Conservation (phyloP, 2,888 invertebrate genomes). For the Hydropsyche betteni region DNA sequence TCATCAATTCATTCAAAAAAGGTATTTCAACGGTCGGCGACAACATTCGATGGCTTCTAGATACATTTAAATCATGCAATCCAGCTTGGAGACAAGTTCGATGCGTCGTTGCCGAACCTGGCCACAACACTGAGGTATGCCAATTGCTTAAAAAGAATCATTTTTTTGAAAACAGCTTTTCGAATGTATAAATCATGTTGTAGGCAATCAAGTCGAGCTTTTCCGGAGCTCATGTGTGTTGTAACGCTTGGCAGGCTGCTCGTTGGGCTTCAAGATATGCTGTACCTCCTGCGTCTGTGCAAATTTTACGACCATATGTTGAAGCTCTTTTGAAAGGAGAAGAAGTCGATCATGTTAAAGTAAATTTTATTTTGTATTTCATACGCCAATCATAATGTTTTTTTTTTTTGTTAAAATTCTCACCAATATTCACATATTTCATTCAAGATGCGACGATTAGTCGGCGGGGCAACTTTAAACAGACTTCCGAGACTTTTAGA, state of each 20-base stretch:
- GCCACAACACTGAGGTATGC: constrained; percentile 61
- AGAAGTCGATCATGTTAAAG: constrained; percentile 53
- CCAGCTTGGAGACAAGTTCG: constrained; percentile 66
- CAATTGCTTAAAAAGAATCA: too few species aligned
- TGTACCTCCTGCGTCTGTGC: constrained; percentile 50
- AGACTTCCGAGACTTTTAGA: constrained; percentile 60
- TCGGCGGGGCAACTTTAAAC: constrained; percentile 59
- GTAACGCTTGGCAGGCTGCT: constrained; percentile 63
- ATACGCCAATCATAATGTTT: background rate
- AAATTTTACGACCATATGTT: constrained; percentile 61
- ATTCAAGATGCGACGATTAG: constrained; percentile 59
- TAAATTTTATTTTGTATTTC: constrained; percentile 12
- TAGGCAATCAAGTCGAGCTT: constrained; percentile 61
- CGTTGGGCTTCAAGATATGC: constrained; percentile 55
- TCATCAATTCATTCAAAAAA: constrained; percentile 50
- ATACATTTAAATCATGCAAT: constrained; percentile 66
- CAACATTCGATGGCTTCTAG: constrained; percentile 62
- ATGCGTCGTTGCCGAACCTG: constrained; percentile 64
- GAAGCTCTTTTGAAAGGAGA: constrained; percentile 59
- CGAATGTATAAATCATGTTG: background rate
- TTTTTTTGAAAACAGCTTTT: background rate
- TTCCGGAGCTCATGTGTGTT: constrained; percentile 62
- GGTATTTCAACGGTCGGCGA: constrained; percentile 65
- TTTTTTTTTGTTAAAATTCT: background rate
- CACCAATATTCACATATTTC: background rate